Base-by-base conservation (phyloP, 1,140 invertebrate genomes). In the Zaprionus africanus region DNA sequence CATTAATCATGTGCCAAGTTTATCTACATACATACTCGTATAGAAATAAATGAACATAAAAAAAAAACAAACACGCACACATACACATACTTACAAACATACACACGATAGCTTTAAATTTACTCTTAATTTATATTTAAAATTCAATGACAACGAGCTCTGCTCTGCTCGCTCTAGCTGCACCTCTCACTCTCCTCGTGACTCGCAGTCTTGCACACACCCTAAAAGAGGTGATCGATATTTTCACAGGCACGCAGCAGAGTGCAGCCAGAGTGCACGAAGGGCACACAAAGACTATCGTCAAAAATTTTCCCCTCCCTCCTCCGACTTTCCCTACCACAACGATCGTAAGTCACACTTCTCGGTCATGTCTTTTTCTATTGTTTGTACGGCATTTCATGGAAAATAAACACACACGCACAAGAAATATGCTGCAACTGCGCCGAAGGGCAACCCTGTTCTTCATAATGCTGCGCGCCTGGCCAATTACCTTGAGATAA, bases 401-500 rank as follows among this genome's bases (percentile, higher is more conserved):
- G 28, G 58, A 62, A 66, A 66, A 66, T 11, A 56, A 43, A 65
- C 31, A 76, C 2, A 60, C 17, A 31, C 43, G 65, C 62, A 63
- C 43, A 60, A 1, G 2, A 69, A 58, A 64, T 22, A 41, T 41
- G 22, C 11, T 67, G 56, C 54, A 61, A 15, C 22, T 68, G 61
- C n/a, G 54, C 34, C 43, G 78, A 88, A 88, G 84, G 85, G 84
- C 84, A 88, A 12, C n/a, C 26, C 49, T 53, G 63, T 74, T 41
- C 58, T 43, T 9, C 13, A 17, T 17, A n/a, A 9, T 56, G 60
- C 78, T 91, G 90, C 60, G 81, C 85, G 90, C 90, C 90, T 83
- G 76, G 53, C 60, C 51, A 76, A 73, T 79, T 91, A 87, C 90
- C 90, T 91, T 91, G 90, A 82, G 90, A 91, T 91, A 91, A 91